phyloP scores from a whole-genome alignment of 2,888 invertebrate species.

The Cecidostiba fungosa region DNA sequence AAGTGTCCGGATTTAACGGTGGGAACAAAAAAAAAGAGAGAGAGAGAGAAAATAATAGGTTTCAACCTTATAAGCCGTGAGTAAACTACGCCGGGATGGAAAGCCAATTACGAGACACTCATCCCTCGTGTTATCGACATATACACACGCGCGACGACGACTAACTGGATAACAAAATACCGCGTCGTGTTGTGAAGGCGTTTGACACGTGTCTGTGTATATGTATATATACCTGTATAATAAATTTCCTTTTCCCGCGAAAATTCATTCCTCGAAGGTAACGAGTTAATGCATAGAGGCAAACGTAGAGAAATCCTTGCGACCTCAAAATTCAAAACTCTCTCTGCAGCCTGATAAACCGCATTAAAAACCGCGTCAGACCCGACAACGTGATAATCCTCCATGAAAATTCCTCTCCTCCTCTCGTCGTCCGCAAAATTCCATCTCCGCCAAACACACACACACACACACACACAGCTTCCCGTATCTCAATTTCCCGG shows the following conservation, averaged over 20 bases:
- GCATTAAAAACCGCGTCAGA: constrained; percentile 17
- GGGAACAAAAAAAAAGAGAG: background rate
- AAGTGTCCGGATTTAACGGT: background rate
- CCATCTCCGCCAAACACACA: constrained; percentile 1
- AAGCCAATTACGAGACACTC: constrained; percentile 46
- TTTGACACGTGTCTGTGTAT: background rate
- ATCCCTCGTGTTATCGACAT: background rate
- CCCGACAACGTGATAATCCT: constrained; percentile 21
- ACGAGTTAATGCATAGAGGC: background rate
- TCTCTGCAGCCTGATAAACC: background rate
- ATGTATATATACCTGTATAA: too few species aligned
- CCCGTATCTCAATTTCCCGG: constrained; percentile 47
- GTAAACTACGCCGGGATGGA: constrained; percentile 16
- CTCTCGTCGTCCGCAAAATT: background rate
- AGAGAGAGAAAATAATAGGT: constrained; percentile 12
- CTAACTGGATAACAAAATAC: constrained; percentile 21
- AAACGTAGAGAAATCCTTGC: background rate
- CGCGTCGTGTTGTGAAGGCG: background rate
- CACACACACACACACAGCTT: background rate
- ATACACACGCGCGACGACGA: background rate
- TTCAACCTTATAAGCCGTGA: constrained; percentile 18
- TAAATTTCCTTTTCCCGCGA: too few species aligned
- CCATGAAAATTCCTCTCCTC: constrained; percentile 13
- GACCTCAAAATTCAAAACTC: background rate
- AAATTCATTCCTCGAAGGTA: background rate